Evolutionary conservation across 2,113 vertebrate genomes (phyloP).

Genomic region (Bufo gargarizans): DNA sequence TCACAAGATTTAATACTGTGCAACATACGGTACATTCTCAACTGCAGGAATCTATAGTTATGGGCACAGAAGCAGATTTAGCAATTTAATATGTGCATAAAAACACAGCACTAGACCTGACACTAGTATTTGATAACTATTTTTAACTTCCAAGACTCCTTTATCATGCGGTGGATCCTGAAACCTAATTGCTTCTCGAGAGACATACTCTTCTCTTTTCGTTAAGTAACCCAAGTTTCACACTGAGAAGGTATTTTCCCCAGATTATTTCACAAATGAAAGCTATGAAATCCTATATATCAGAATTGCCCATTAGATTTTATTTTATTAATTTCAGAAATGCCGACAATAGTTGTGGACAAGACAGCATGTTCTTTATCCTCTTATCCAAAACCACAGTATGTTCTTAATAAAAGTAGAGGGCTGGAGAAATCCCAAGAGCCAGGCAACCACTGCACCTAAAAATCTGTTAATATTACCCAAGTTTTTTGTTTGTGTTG

Average conservation of each 20-base stretch:
- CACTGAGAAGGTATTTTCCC: constrained; percentile 22
- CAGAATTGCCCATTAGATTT: constrained; percentile 21
- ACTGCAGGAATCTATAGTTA: constrained; percentile 21
- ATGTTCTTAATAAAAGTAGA: not conserved
- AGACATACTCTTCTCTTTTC: constrained; percentile 55
- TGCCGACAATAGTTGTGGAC: not conserved
- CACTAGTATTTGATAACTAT: constrained; percentile 53
- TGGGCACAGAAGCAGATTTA: constrained; percentile 24
- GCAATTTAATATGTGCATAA: constrained; percentile 48
- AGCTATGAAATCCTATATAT: not conserved
- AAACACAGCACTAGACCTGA: constrained; percentile 13
- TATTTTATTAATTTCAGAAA: not conserved
- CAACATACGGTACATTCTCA: not conserved
- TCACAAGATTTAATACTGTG: constrained; percentile 1
- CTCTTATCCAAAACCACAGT: not conserved
- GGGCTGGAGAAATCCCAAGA: not conserved
- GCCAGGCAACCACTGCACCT: not conserved
- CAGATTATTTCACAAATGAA: constrained; percentile 26
- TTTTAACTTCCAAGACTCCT: constrained; percentile 57
- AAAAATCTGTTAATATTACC: not conserved
- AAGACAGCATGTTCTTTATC: not conserved
- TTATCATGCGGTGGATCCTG: constrained; percentile 48
- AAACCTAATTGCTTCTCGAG: constrained; percentile 61
- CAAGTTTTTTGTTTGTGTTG: not conserved
- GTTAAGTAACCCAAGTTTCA: constrained; percentile 39